phyloP scores from a whole-genome alignment of 2,797 vertebrate species.

The Notamacropus eugenii region DNA sequence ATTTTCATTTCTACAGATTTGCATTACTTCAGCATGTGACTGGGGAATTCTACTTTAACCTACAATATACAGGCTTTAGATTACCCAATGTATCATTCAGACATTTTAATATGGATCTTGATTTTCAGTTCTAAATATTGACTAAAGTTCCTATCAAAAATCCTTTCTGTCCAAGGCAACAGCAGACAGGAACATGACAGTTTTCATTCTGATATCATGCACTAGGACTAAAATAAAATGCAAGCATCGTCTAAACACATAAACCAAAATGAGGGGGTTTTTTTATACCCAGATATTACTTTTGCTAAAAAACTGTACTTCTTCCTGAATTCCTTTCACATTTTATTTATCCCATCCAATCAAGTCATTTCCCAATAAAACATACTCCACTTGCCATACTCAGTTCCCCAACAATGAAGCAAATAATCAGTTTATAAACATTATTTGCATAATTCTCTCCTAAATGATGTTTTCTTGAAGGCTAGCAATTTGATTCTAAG shows the following conservation, averaged over 20 bases:
- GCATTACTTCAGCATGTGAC: neutral
- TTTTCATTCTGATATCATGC: neutral
- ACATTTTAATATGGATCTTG: conserved; percentile 63
- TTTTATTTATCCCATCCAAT: conserved; percentile 14
- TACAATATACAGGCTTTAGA: conserved; percentile 40
- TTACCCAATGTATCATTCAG: conserved; percentile 53
- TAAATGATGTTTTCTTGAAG: neutral
- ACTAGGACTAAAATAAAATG: neutral
- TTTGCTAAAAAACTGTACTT: conserved; percentile 31
- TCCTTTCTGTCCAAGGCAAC: conserved; percentile 1
- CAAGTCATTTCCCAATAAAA: conserved; percentile 59
- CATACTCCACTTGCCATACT: neutral
- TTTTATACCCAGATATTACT: neutral
- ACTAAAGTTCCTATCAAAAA: conserved; percentile 56
- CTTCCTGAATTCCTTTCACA: conserved; percentile 43
- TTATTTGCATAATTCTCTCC: neutral
- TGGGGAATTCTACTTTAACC: conserved; percentile 34
- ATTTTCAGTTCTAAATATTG: conserved; percentile 57
- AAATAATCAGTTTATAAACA: conserved; percentile 30
- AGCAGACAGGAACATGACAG: neutral
- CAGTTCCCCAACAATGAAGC: neutral
- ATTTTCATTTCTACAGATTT: conserved; percentile 35
- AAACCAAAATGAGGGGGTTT: conserved; percentile 7
- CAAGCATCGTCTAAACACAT: conserved; percentile 46
- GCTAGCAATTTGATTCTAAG: neutral